These are phyloP conservation scores for Pelecanoides urinatrix DNA, from an alignment of 2,113 vertebrate genomes.

Conservation along the genomic window DNA sequence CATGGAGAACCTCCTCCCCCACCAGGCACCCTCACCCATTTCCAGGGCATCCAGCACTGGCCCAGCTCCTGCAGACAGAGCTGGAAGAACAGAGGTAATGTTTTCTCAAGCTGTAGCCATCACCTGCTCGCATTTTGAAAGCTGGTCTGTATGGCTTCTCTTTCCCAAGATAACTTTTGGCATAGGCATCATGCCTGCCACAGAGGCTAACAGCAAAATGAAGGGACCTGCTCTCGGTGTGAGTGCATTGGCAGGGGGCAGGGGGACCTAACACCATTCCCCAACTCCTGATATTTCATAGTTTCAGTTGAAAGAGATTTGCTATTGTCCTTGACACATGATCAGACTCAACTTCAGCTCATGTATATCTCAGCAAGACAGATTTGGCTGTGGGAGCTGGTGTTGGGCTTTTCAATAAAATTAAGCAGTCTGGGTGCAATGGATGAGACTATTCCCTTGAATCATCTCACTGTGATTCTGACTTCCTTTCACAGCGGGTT, in stretches of 20 bases:
- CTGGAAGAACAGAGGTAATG: background rate
- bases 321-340: conserved; percentile 19
- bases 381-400: conserved; percentile 32
- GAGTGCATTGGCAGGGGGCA: background rate
- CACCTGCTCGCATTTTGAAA: background rate
- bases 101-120: background rate
- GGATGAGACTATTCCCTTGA: conserved; percentile 51
- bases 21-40: too few relatives aligned
- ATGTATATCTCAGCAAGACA: conserved; percentile 33
- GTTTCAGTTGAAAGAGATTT: background rate
- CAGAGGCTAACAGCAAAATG: background rate
- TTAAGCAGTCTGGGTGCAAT: conserved; percentile 50
- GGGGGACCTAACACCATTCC: background rate
- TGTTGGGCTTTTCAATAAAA: conserved; percentile 48
- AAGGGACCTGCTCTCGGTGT: background rate
- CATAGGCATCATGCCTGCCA: background rate
- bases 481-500: conserved; percentile 9
- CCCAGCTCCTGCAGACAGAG: background rate
- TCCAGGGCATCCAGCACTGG: background rate
- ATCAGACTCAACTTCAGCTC: conserved; percentile 16
- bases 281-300: background rate
- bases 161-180: background rate
- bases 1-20: background rate
- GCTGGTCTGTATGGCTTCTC: background rate
- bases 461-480: conserved; percentile 34